Conservation (phyloP, 2,888 invertebrate species). For the Gandaritis pyraliata region DNA sequence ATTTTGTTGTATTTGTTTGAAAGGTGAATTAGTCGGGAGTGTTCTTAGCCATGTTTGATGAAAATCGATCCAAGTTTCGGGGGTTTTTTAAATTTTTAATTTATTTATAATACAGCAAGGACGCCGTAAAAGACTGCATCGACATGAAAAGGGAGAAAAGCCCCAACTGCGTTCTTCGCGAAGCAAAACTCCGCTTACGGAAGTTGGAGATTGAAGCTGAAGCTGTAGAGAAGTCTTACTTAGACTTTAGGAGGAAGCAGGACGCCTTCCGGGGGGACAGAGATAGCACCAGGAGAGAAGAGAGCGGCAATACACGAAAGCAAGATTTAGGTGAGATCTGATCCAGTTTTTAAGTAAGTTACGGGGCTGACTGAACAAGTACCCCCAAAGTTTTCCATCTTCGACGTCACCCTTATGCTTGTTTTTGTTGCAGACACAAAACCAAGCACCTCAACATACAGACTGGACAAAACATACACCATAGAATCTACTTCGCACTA, state of each 20-base stretch:
- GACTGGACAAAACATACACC: slow-evolving; percentile 36
- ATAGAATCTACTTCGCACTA: slow-evolving; percentile 39
- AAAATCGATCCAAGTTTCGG: too few species aligned
- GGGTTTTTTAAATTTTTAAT: too few species aligned
- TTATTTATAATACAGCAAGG: slow-evolving; percentile 44
- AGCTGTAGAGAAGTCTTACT: slow-evolving; percentile 82
- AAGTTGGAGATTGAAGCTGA: slow-evolving; percentile 85
- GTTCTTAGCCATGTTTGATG: too few species aligned
- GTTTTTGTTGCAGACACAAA: slow-evolving; percentile 45
- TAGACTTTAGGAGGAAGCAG: slow-evolving; percentile 65
- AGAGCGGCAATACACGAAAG: background rate
- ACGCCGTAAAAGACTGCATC: slow-evolving; percentile 34
- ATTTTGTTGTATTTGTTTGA: too few species aligned
- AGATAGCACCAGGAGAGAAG: background rate
- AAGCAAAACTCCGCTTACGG: slow-evolving; percentile 79
- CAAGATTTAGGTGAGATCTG: slow-evolving; percentile 8
- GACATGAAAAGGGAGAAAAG: slow-evolving; percentile 55
- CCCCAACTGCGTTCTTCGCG: slow-evolving; percentile 78
- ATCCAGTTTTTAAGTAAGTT: too few species aligned
- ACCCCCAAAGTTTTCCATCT: too few species aligned
- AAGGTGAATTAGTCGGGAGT: too few species aligned
- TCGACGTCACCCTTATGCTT: background rate
- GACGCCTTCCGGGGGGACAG: slow-evolving; percentile 39
- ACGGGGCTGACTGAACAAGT: too few species aligned
- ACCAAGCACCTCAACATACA: slow-evolving; percentile 43